Percentiles rank a stretch among this genome's conserved stretches.
These are phyloP conservation scores for Triops cancriformis DNA, from an alignment of 1,140 invertebrate genomes.

Conservation along the genomic window DNA sequence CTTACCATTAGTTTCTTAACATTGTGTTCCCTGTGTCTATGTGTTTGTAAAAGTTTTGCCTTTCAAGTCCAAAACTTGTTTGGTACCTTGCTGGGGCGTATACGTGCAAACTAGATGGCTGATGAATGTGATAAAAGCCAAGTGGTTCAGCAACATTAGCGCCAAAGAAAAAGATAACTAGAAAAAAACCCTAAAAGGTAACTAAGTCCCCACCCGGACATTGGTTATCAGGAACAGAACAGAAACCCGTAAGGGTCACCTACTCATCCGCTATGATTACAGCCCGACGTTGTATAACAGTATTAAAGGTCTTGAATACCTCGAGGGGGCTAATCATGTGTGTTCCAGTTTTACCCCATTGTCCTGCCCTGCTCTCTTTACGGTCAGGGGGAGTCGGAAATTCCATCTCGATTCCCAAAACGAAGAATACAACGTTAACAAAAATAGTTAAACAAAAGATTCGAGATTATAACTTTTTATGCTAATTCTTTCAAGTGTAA, in stretches of 20 bases:
- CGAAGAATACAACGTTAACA: not conserved
- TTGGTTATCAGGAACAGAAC: not conserved
- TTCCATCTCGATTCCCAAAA: not conserved
- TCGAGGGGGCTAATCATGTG: not conserved
- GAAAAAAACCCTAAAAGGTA: not conserved
- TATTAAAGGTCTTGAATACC: not conserved
- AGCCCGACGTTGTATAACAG: not conserved
- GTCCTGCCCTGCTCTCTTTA: not conserved
- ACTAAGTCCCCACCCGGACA: not conserved
- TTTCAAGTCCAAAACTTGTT: no score
- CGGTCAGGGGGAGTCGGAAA: not conserved
- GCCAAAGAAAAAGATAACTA: no score
- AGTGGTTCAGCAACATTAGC: no score
- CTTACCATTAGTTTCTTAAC: no score
- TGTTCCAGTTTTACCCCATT: not conserved
- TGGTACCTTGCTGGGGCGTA: no score
- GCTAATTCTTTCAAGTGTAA: not conserved
- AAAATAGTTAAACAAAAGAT: not conserved
- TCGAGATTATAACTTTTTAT: not conserved
- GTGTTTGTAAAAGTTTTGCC: no score
- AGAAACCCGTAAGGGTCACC: not conserved
- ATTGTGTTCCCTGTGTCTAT: no score
- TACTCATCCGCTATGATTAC: not conserved
- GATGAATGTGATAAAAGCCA: no score
- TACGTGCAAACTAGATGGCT: no score